These are phyloP conservation scores for Tetramorium parvispinum DNA, from an alignment of 1,140 invertebrate genomes.

Conservation along the genomic window DNA sequence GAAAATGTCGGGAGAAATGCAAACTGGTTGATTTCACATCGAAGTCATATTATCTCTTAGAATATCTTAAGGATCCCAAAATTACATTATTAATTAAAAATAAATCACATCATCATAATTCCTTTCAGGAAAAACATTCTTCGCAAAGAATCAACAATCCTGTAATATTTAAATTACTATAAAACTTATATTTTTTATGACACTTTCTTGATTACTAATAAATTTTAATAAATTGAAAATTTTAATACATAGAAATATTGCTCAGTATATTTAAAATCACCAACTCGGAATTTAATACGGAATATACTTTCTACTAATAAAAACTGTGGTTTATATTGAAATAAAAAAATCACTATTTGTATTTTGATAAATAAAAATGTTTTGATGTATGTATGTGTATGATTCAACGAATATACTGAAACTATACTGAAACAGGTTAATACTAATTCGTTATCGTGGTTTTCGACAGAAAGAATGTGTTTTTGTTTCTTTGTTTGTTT, in stretches of 20 bases:
- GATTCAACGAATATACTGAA: background rate
- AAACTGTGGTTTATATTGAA: slow-evolving; percentile 16
- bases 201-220: background rate
- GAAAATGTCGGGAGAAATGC: slow-evolving; percentile 24
- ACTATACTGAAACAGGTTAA: background rate
- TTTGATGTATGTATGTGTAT: background rate
- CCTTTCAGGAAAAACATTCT: background rate
- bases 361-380: background rate
- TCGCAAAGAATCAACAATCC: background rate
- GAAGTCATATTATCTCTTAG: background rate
- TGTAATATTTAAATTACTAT: background rate
- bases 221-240: background rate
- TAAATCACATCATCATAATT: slow-evolving; percentile 32
- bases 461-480: background rate
- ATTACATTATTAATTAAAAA: slow-evolving; percentile 26
- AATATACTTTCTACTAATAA: background rate
- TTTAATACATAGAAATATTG: background rate
- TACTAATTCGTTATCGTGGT: background rate
- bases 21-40: background rate
- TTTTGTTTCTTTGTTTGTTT: slow-evolving; percentile 13
- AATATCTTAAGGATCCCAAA: background rate
- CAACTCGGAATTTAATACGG: background rate
- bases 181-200: slow-evolving; percentile 10
- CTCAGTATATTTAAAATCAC: background rate
- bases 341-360: background rate